A percentile compares a stretch with the other conserved stretches of the same genome.
Conservation (phyloP, 2,113 vertebrate genomes). For the Ceyx melanurus region DNA sequence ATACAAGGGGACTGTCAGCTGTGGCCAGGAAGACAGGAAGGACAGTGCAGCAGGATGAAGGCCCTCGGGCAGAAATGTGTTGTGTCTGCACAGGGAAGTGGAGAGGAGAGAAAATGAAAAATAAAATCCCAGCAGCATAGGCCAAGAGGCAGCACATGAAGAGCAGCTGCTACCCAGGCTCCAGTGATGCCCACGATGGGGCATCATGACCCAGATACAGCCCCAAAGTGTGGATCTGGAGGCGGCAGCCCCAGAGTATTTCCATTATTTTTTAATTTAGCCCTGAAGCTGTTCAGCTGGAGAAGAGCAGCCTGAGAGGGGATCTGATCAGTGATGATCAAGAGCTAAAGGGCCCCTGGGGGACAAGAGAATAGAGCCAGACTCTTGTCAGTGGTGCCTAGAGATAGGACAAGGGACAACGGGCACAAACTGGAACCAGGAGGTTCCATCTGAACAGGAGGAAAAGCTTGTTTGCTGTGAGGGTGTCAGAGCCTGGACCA, state of each 20-base stretch:
- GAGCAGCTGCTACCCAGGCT: background rate
- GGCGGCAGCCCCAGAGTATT: background rate
- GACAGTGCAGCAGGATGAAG: background rate
- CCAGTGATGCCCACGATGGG: background rate
- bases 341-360: too few species aligned
- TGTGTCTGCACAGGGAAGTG: background rate
- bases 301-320: too few species aligned
- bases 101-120: background rate
- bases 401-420: too few species aligned
- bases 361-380: too few species aligned
- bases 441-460: background rate
- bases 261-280: background rate
- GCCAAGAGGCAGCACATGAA: background rate
- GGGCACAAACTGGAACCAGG: too few species aligned
- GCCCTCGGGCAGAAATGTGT: background rate
- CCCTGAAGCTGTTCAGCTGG: too few species aligned
- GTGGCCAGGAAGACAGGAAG: background rate
- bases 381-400: too few species aligned
- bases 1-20: background rate
- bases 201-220: background rate
- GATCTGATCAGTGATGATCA: too few species aligned
- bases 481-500: background rate
- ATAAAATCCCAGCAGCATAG: background rate
- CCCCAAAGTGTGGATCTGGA: background rate
- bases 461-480: background rate